Evolutionary conservation across 1,140 invertebrate genomes (phyloP).

Genomic region (Orchestia grillus): DNA sequence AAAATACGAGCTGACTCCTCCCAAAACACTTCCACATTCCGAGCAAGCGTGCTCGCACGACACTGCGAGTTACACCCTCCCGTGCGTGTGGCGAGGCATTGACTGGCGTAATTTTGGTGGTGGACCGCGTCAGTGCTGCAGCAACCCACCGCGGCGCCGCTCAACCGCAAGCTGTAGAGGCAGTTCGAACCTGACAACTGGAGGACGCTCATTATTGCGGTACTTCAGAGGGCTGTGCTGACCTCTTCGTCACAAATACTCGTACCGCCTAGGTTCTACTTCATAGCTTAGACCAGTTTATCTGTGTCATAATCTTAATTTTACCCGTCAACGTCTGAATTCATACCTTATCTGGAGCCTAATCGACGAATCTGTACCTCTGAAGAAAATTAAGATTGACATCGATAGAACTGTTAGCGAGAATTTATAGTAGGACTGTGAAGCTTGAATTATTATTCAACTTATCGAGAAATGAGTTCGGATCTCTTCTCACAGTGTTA

Average conservation of each 20-base stretch:
- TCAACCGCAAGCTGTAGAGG: not conserved
- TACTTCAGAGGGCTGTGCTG: not conserved
- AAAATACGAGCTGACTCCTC: conserved; percentile 13
- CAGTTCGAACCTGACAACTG: not conserved
- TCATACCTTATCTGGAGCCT: too few species aligned
- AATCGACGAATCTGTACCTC: not conserved
- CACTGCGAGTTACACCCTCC: not conserved
- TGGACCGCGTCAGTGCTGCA: not conserved
- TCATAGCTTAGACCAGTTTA: too few species aligned
- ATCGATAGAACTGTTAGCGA: too few species aligned
- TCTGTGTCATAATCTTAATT: too few species aligned
- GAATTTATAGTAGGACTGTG: too few species aligned
- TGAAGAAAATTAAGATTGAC: too few species aligned
- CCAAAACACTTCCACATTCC: conserved; percentile 31
- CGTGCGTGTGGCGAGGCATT: not conserved
- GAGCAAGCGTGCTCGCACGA: not conserved
- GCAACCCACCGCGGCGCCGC: not conserved
- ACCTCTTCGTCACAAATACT: not conserved
- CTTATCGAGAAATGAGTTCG: too few species aligned
- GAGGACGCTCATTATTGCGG: not conserved
- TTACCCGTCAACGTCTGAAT: too few species aligned
- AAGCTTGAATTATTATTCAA: too few species aligned
- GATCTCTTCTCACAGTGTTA: too few species aligned
- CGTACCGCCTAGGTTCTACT: not conserved
- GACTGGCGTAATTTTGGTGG: not conserved